Percentiles rank a stretch among this genome's conserved stretches.
Conservation (phyloP, 2,888 invertebrate species). For the Plusia festucae region DNA sequence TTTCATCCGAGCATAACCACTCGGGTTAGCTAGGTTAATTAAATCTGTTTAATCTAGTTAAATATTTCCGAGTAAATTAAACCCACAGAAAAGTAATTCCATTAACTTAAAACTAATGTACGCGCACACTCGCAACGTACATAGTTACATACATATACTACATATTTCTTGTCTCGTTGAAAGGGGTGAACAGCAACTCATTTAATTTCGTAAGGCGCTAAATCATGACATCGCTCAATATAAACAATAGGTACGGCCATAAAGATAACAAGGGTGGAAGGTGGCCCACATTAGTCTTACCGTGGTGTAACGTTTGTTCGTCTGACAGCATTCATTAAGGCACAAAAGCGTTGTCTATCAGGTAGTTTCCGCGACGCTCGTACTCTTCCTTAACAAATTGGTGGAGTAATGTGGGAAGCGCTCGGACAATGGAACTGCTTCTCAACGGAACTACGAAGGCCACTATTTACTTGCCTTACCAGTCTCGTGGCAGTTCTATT, state of each 20-base stretch:
- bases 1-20: slow-evolving; percentile 4
- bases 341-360: slow-evolving; percentile 84
- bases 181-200: slow-evolving; percentile 50
- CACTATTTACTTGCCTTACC: slow-evolving; percentile 60
- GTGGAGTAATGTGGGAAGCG: slow-evolving; percentile 73
- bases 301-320: slow-evolving; percentile 76
- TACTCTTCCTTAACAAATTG: slow-evolving; percentile 81
- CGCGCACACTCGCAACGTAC: slow-evolving; percentile 13
- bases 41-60: slow-evolving; percentile 4
- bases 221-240: slow-evolving; percentile 76
- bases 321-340: slow-evolving; percentile 85
- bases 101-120: slow-evolving; percentile 2
- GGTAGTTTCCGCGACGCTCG: slow-evolving; percentile 75
- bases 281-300: slow-evolving; percentile 79
- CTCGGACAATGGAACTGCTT: slow-evolving; percentile 70
- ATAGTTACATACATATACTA: slow-evolving; percentile 21
- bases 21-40: not conserved
- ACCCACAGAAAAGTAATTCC: slow-evolving; percentile 2
- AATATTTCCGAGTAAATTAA: slow-evolving; percentile 5
- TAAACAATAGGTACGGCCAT: slow-evolving; percentile 76
- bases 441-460: slow-evolving; percentile 60
- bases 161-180: slow-evolving; percentile 38
- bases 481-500: slow-evolving; percentile 51
- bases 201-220: slow-evolving; percentile 56
- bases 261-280: slow-evolving; percentile 81